These are phyloP conservation scores for Dipodomys spectabilis DNA, from an alignment of 2,113 vertebrate species.

Conservation along the genomic window DNA sequence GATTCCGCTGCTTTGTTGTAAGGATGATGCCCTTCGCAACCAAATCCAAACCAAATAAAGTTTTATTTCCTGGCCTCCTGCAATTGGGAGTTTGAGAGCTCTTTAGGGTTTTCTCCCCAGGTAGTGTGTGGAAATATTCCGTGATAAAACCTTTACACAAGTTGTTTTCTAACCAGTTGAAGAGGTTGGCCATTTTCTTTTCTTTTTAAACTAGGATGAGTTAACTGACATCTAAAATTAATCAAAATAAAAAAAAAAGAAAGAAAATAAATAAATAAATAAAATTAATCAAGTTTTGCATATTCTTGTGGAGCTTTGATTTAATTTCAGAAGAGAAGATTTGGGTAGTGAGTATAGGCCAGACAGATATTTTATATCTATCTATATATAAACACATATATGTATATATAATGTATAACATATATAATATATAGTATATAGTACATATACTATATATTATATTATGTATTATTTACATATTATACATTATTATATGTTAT, in stretches of 20 bases:
- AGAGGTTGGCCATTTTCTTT: neutral
- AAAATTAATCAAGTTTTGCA: no score
- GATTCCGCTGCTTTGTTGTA: neutral
- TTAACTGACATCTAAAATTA: no score
- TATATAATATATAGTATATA: no score
- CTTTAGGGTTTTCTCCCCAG: neutral
- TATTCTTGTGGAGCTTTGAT: constrained; percentile 36
- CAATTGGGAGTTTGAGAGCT: neutral
- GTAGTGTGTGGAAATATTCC: neutral
- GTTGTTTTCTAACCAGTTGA: neutral
- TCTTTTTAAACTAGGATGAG: neutral
- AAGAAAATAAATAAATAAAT: no score
- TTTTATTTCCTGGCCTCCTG: neutral
- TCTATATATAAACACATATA: no score
- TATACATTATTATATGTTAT: no score
- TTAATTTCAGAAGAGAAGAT: neutral
- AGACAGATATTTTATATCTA: neutral
- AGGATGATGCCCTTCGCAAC: neutral
- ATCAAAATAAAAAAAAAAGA: no score
- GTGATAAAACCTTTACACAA: neutral
- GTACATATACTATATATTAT: no score
- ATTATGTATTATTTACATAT: no score
- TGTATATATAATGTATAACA: no score
- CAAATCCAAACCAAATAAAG: constrained; percentile 10
- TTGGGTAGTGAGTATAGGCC: neutral